These are phyloP conservation scores for Riparia riparia DNA, from an alignment of 2,113 vertebrate genomes.

Conservation along the genomic window DNA sequence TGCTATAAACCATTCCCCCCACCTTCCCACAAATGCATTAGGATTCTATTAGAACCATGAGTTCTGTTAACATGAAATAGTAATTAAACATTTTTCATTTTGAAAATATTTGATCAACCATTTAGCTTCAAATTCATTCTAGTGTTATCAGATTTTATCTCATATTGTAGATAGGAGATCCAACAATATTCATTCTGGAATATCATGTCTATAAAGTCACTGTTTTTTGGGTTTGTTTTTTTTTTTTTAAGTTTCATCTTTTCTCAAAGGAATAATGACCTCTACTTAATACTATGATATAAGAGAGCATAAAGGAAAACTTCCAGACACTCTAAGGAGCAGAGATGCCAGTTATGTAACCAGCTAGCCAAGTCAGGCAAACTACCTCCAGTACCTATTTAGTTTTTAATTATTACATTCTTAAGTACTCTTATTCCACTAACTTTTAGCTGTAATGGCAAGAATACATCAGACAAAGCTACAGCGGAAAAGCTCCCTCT, in stretches of 20 bases:
- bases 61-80: not conserved
- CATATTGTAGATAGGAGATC: rapidly evolving
- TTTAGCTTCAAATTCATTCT: not conserved
- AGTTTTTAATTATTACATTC: not conserved
- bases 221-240: not conserved
- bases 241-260: not conserved
- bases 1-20: not conserved
- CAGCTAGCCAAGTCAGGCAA: not conserved
- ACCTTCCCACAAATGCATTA: not conserved
- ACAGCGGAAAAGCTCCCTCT: not conserved
- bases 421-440: not conserved
- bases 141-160: not conserved
- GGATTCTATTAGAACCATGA: not conserved
- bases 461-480: not conserved
- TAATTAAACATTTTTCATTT: not conserved
- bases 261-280: not conserved
- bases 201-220: not conserved
- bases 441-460: not conserved
- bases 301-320: not conserved
- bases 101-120: not conserved
- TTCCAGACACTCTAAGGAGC: not conserved
- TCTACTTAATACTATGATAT: not conserved
- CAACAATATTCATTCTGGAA: not conserved
- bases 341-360: not conserved
- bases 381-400: not conserved